A percentile compares a stretch with the other conserved stretches of the same genome.
These are phyloP conservation scores for Parambassis ranga DNA, from an alignment of 2,797 vertebrate species.

Conservation along the genomic window DNA sequence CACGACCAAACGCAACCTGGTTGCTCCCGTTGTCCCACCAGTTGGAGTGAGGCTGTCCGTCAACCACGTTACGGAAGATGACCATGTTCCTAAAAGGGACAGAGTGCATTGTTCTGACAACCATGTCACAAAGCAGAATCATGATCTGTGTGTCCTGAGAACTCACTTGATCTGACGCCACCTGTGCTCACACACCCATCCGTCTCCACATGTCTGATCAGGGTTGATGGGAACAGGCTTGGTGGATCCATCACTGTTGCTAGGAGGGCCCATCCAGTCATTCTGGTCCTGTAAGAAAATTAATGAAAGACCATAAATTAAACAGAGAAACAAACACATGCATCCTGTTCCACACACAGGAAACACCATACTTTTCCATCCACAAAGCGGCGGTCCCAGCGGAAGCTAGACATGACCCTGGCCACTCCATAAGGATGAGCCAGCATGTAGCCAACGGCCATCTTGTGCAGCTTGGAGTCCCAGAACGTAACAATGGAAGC, in stretches of 20 bases:
- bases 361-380: constrained; percentile 80
- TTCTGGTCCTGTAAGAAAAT: constrained; percentile 84
- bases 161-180: constrained; percentile 94
- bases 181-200: constrained; percentile 95
- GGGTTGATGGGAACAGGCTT: constrained; percentile 88
- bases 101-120: too few species aligned
- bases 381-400: constrained; percentile 85
- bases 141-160: not conserved
- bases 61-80: constrained; percentile 89
- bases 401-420: constrained; percentile 93
- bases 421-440: constrained; percentile 92
- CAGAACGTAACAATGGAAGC: constrained; percentile 89
- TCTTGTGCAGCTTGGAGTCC: constrained; percentile 90
- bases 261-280: constrained; percentile 91
- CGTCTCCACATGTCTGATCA: constrained; percentile 90
- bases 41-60: constrained; percentile 85
- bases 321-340: rapidly evolving
- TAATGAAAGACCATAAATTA: rapidly evolving
- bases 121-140: not conserved
- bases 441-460: constrained; percentile 90
- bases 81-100: constrained; percentile 89
- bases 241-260: constrained; percentile 80
- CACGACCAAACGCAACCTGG: constrained; percentile 93
- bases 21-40: constrained; percentile 96
- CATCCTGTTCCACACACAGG: rapidly evolving